Evolutionary conservation across 2,888 invertebrate genomes (phyloP).

Genomic region (Petrolisthes cinctipes): DNA sequence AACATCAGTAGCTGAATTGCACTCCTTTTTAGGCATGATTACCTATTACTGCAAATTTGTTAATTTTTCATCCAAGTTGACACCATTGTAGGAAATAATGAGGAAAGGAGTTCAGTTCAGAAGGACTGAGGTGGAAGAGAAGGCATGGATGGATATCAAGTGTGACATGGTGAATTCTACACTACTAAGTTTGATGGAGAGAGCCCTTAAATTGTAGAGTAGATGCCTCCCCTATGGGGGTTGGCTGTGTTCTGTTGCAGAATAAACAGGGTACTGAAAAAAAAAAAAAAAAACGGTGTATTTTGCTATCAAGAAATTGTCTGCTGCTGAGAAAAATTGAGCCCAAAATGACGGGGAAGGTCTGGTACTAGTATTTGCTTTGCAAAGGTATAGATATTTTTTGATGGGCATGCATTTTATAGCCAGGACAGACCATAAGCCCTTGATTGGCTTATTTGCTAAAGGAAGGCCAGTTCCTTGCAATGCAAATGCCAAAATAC

Average conservation of each 20-base stretch:
- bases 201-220: not conserved
- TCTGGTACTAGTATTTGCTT: not conserved
- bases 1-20: slow-evolving; percentile 1
- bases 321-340: not conserved
- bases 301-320: slow-evolving; percentile 16
- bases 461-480: not conserved
- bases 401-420: not conserved
- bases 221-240: not conserved
- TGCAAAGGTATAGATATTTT: not conserved
- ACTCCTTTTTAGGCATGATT: slow-evolving; percentile 14
- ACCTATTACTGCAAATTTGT: slow-evolving; percentile 20
- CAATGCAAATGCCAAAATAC: slow-evolving; percentile 12
- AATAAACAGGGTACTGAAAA: not conserved
- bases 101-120: slow-evolving; percentile 1
- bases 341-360: not conserved
- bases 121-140: slow-evolving; percentile 2
- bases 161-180: not conserved
- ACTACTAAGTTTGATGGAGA: not conserved
- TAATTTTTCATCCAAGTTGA: not conserved
- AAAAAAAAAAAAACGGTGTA: slow-evolving; percentile 3
- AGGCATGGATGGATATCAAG: not conserved
- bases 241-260: slow-evolving; percentile 11
- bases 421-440: slow-evolving; percentile 17
- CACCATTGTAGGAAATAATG: slow-evolving; percentile 7
- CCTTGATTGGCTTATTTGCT: slow-evolving; percentile 13